Evolutionary conservation across 2,797 vertebrate species (phyloP).

Genomic region (Pseudocheirus occidentalis): DNA sequence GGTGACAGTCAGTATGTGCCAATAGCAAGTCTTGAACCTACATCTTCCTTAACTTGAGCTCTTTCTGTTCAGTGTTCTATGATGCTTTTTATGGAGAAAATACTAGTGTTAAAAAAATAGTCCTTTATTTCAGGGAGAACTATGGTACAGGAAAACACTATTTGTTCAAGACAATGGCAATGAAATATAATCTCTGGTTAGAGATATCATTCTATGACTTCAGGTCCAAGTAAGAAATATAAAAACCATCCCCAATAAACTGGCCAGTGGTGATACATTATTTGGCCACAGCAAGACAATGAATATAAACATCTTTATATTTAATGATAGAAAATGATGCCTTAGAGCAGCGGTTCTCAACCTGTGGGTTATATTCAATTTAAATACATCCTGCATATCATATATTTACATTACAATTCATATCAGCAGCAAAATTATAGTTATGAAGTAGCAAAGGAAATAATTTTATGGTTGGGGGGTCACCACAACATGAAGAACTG

Average conservation of each 20-base stretch:
- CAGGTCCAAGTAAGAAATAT: neutral
- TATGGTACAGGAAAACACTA: neutral
- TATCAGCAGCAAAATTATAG: too few relatives aligned
- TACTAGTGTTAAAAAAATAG: neutral
- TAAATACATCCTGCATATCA: too few relatives aligned
- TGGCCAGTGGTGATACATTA: neutral
- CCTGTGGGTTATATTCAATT: too few relatives aligned
- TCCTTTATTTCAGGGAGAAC: neutral
- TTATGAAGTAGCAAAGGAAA: too few relatives aligned
- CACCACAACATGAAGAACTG: too few relatives aligned
- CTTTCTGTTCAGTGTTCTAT: neutral
- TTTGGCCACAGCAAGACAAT: neutral
- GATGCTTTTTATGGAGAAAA: neutral
- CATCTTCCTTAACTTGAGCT: neutral
- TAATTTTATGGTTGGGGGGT: too few relatives aligned
- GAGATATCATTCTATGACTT: neutral
- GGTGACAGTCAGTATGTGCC: neutral
- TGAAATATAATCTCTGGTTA: neutral
- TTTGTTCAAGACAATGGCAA: neutral
- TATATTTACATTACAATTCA: too few relatives aligned
- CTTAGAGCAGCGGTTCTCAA: too few relatives aligned
- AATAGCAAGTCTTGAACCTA: neutral
- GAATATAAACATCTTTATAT: constrained; percentile 31
- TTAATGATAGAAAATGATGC: neutral
- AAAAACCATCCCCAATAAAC: neutral